Evolutionary conservation across 2,888 invertebrate species (phyloP).

Genomic region (Tipula unca): DNA sequence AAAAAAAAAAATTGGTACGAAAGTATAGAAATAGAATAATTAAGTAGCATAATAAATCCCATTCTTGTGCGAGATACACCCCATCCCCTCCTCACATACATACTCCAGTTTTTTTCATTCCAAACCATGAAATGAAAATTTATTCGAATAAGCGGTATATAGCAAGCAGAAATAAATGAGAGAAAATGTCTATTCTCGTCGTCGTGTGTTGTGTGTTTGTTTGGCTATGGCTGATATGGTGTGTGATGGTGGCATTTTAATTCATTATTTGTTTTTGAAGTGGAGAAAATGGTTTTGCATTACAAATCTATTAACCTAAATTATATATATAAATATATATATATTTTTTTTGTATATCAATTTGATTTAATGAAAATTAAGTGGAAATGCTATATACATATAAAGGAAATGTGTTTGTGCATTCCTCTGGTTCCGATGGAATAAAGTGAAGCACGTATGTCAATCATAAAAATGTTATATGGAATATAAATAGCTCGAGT

Average conservation of each 20-base stretch:
- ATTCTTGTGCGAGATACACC: neutral
- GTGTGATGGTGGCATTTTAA: neutral
- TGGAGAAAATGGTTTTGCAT: neutral
- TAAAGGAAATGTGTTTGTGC: neutral
- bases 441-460: neutral
- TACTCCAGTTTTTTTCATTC: neutral
- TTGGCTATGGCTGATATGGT: neutral
- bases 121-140: neutral
- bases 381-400: neutral
- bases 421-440: neutral
- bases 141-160: neutral
- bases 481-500: no score
- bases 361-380: neutral
- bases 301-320: slow-evolving; percentile 4
- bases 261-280: neutral
- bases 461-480: no score
- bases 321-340: neutral
- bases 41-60: neutral
- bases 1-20: neutral
- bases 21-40: neutral
- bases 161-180: neutral
- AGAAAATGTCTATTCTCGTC: neutral
- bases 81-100: no score
- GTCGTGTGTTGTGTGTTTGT: neutral
- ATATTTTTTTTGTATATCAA: neutral